Evolutionary conservation across 2,888 invertebrate genomes (phyloP).

Genomic region (Hypomecis atomaria): DNA sequence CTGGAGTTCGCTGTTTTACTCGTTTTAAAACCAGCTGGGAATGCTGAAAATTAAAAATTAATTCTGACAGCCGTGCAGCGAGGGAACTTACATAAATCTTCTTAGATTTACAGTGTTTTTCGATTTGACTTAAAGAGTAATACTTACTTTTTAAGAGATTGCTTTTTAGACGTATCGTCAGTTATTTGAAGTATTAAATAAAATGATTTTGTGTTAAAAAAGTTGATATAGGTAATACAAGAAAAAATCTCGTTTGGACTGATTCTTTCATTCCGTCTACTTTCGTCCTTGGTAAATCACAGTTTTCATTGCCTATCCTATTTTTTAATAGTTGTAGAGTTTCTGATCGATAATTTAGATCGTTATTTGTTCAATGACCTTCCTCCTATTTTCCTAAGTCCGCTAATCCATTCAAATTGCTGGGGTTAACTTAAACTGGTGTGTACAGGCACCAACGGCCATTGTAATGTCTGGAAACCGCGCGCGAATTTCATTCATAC

Average conservation of each 20-base stretch:
- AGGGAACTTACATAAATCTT: conserved; percentile 55
- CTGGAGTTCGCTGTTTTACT: conserved; percentile 44
- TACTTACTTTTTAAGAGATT: no score
- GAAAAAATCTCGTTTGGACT: no score
- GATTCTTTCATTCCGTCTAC: no score
- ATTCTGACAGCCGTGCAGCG: conserved; percentile 49
- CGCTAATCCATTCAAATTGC: conserved; percentile 36
- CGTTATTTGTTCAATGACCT: conserved; percentile 21
- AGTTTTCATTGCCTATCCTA: not conserved
- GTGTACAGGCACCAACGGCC: conserved; percentile 51
- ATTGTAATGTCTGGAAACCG: conserved; percentile 47
- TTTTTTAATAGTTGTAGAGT: not conserved
- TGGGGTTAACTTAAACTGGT: conserved; percentile 50
- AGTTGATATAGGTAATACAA: no score
- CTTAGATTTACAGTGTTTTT: conserved; percentile 52
- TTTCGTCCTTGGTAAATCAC: not conserved
- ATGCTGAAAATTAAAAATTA: conserved; percentile 57
- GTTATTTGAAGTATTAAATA: not conserved
- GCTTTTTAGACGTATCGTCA: conserved; percentile 6
- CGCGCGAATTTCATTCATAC: conserved; percentile 73
- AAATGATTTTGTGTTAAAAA: not conserved
- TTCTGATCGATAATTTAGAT: not conserved
- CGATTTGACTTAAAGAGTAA: conserved; percentile 24
- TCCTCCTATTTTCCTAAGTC: conserved; percentile 31
- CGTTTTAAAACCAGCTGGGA: conserved; percentile 49